Evolutionary conservation across 2,113 vertebrate species (phyloP), one percentile per base, ranked within the genome.

Genomic region (Rhombomys opimus): DNA sequence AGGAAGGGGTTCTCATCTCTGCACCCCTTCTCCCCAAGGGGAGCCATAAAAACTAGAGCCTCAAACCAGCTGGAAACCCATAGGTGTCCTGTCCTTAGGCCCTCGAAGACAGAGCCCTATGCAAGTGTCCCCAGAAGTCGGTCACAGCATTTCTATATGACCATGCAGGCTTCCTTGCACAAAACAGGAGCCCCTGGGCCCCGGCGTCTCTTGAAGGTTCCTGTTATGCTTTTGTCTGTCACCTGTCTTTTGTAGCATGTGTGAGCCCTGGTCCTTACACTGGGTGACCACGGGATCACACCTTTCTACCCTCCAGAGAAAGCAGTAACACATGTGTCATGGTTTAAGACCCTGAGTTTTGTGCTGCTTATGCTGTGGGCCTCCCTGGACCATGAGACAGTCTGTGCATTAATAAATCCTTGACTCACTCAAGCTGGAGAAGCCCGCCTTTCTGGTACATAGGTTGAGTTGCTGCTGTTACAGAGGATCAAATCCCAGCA

Each of bases 141-240:
- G 30, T 2, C 9, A 41, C 6, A 1, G 32, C 41, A 2, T 20
- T 32, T 61, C 72, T 27, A 1, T 23, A 1, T 17, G 10, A 9
- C 81, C n/a, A 14, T 38, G 15, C 4, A 2, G 18, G 63, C 22
- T 22, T 76, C 7, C 17, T 59, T 25, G 1, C n/a, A 32, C 25
- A 27, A 17, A 13, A 54, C 4, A n/a, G 27, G 54, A 59, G 13
- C 12, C 35, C 13, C 38, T 10, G 1, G 23, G 23, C 13, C 41
- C 35, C 15, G 7, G 38, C 12, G 0, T 13, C 54, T 54, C 14
- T 5, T n/a, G 23, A n/a, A 59, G 30, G 12, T 23, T 38, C 7
- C 3, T 30, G 2, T 10, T 17, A 32, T 32, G 22, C 22, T 59
- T 38, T 50, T 27, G 35, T 63, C 65, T 46, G 52, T 32, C 38